These are phyloP conservation scores for Drosophila tropicalis DNA, from an alignment of 1,140 invertebrate genomes.

Conservation along the genomic window DNA sequence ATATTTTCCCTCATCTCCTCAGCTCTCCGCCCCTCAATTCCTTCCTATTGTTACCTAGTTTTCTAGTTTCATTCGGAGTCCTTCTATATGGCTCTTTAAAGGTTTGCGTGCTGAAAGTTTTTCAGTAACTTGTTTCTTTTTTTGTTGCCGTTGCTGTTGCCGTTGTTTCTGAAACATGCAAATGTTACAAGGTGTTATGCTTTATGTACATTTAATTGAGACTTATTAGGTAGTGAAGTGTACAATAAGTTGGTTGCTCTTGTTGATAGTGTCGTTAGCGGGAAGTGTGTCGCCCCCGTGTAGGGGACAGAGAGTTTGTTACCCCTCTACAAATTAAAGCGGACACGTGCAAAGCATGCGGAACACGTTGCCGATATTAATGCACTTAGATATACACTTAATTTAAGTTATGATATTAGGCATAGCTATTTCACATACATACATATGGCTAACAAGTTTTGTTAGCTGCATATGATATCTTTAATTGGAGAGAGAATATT, in stretches of 20 bases:
- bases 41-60: constrained; percentile 42
- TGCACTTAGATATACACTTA: neutral
- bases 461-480: too few species aligned
- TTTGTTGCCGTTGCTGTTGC: constrained; percentile 9
- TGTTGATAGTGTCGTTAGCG: constrained; percentile 74
- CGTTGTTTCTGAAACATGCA: constrained; percentile 56
- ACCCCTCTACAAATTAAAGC: neutral
- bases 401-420: too few species aligned
- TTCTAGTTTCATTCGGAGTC: constrained; percentile 38
- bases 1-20: constrained; percentile 30
- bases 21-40: neutral
- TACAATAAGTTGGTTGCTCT: constrained; percentile 44
- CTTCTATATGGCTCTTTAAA: constrained; percentile 43
- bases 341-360: neutral
- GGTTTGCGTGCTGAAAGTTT: constrained; percentile 71
- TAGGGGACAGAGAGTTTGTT: neutral
- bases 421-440: too few species aligned
- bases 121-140: constrained; percentile 44
- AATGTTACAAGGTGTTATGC: constrained; percentile 78
- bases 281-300: neutral
- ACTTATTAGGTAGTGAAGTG: constrained; percentile 76
- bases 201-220: constrained; percentile 82
- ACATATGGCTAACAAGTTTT: too few species aligned
- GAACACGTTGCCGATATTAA: neutral
- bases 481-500: too few species aligned